These are phyloP conservation scores for Mormyrus proboscirostris DNA, from an alignment of 2,797 vertebrate species.

Conservation along the genomic window DNA sequence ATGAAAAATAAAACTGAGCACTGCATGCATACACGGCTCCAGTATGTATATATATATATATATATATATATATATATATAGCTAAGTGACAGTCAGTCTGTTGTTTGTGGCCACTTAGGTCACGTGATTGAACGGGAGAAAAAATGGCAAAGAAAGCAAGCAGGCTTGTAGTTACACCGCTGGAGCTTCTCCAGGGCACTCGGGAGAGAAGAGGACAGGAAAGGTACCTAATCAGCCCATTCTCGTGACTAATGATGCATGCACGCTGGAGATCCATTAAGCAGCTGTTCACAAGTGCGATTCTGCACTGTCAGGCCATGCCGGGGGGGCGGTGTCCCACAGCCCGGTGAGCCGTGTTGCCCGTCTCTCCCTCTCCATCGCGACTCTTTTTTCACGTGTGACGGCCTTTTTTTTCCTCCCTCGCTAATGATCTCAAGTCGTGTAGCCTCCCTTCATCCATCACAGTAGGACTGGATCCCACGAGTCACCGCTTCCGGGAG, in stretches of 20 bases:
- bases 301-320: slow-evolving; percentile 23
- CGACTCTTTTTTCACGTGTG: not conserved
- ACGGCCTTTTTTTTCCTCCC: not conserved
- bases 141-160: not conserved
- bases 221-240: slow-evolving; percentile 19
- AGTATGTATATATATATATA: not conserved
- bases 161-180: not conserved
- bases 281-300: slow-evolving; percentile 41
- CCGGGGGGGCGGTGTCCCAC: not conserved
- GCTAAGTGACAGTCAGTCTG: not conserved
- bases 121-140: not conserved
- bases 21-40: not conserved
- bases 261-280: slow-evolving; percentile 39
- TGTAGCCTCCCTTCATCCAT: not conserved
- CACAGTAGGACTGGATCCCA: not conserved
- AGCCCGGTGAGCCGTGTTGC: not conserved
- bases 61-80: not conserved
- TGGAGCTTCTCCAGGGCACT: not conserved
- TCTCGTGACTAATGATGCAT: slow-evolving; percentile 39
- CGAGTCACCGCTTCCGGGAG: not conserved
- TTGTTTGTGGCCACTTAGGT: not conserved
- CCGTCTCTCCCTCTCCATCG: not conserved
- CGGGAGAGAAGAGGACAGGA: slow-evolving; percentile 30
- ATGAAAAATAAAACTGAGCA: not conserved
- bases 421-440: not conserved